Evolutionary conservation across 2,113 vertebrate species (phyloP).

Genomic region (Lamprologus ornatipinnis): DNA sequence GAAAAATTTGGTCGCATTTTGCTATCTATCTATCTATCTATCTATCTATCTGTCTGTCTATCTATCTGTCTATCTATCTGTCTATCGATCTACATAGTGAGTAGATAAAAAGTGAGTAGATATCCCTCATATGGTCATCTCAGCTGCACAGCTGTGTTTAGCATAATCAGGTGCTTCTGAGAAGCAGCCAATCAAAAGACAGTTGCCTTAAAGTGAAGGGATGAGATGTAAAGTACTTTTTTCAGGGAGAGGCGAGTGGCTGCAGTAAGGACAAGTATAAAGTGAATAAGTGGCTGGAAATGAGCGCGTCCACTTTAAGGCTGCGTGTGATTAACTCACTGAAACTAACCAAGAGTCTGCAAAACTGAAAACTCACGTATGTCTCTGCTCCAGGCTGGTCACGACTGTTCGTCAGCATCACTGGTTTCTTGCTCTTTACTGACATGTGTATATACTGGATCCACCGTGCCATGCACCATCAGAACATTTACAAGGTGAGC

Average conservation of each 20-base stretch:
- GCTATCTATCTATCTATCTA: too few relatives aligned
- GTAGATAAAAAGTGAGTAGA: not conserved
- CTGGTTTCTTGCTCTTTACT: constrained; percentile 90
- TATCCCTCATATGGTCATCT: not conserved
- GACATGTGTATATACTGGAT: constrained; percentile 97
- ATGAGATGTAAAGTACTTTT: not conserved
- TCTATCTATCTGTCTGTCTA: too few relatives aligned
- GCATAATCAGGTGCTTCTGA: fast-evolving
- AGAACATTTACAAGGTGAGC: constrained; percentile 83
- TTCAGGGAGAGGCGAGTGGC: not conserved
- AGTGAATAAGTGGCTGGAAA: not conserved
- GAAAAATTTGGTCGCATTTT: too few relatives aligned
- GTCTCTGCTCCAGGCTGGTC: constrained; percentile 74
- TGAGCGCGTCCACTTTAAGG: not conserved
- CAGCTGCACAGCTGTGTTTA: not conserved
- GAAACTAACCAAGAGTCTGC: not conserved
- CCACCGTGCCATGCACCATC: constrained; percentile 86
- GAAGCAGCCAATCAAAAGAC: not conserved
- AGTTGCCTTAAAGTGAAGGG: not conserved
- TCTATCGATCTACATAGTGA: fast-evolving
- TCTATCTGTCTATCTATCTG: too few relatives aligned
- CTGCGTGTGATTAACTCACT: not conserved
- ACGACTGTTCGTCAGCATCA: constrained; percentile 75
- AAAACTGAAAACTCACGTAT: fast-evolving
- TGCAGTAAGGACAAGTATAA: not conserved